These are phyloP conservation scores for Pemphredon lugubris DNA, from an alignment of 2,888 invertebrate species.

Conservation along the genomic window DNA sequence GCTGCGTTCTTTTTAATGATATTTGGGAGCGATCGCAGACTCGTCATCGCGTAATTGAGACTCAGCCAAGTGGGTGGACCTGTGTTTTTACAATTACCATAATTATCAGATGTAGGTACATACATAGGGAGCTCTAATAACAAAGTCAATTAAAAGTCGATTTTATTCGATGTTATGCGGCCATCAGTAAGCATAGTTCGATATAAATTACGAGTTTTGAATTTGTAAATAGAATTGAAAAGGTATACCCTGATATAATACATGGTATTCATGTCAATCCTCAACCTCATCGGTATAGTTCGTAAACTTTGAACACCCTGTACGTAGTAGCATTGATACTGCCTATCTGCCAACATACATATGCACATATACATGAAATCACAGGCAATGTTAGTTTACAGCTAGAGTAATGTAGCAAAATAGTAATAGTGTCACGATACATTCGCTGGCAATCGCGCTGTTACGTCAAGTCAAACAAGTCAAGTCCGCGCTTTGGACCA, in stretches of 20 bases:
- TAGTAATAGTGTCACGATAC: slow-evolving; percentile 11
- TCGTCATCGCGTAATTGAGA: slow-evolving; percentile 19
- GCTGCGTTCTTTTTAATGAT: slow-evolving; percentile 10
- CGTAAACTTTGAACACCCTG: slow-evolving; percentile 16
- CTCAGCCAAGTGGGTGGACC: slow-evolving; percentile 5
- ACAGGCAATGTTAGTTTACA: slow-evolving; percentile 3
- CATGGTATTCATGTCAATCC: too few species aligned
- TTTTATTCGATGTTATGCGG: too few species aligned
- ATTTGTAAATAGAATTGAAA: too few species aligned
- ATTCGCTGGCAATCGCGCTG: background rate
- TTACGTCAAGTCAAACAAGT: too few species aligned
- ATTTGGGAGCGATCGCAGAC: slow-evolving; percentile 2
- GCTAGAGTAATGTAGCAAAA: slow-evolving; percentile 13
- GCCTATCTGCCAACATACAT: slow-evolving; percentile 16
- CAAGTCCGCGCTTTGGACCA: too few species aligned
- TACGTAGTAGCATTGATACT: slow-evolving; percentile 12
- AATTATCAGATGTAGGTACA: slow-evolving; percentile 4
- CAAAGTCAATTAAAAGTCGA: too few species aligned
- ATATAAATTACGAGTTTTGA: too few species aligned
- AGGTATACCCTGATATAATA: too few species aligned
- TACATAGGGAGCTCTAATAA: slow-evolving; percentile 9
- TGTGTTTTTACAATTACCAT: background rate
- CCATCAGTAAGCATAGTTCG: too few species aligned
- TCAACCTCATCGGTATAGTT: too few species aligned
- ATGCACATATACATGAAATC: slow-evolving; percentile 1